These are phyloP conservation scores for Alloscopus bannaensis DNA, from an alignment of 2,888 invertebrate genomes.

Conservation along the genomic window DNA sequence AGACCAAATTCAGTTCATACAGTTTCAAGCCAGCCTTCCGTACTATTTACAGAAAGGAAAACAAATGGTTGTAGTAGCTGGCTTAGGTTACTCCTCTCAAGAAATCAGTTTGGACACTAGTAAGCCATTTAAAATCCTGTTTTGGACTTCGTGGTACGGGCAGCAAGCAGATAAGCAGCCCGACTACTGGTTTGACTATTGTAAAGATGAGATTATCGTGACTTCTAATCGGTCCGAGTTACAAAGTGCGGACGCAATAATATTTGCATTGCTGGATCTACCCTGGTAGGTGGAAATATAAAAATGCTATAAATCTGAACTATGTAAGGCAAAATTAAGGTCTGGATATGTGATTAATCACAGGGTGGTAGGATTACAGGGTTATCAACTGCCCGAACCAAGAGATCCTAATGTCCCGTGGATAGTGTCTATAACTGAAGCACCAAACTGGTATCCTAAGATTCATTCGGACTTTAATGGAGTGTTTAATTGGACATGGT, in stretches of 20 bases:
- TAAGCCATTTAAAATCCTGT: constrained; percentile 18
- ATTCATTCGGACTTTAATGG: neutral
- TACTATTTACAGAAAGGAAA: no score
- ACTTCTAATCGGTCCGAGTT: constrained; percentile 8
- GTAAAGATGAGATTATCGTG: neutral
- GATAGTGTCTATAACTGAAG: neutral
- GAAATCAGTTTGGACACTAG: no score
- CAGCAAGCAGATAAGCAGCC: neutral
- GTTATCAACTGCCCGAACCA: neutral
- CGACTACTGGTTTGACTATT: neutral
- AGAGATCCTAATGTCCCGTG: constrained; percentile 1
- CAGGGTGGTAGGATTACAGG: neutral
- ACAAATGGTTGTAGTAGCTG: no score
- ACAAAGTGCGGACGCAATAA: neutral
- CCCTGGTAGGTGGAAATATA: neutral
- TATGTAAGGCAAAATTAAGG: no score
- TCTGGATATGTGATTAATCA: neutral
- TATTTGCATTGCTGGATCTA: constrained; percentile 8
- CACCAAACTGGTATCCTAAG: neutral
- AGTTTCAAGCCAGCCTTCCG: no score
- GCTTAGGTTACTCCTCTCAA: no score
- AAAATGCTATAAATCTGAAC: neutral
- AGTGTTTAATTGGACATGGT: constrained; percentile 60
- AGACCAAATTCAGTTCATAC: no score
- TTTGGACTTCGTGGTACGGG: constrained; percentile 12